These are phyloP conservation scores for Apostichopus parvimensis DNA, from an alignment of 35 echinoderm and acorn worm genomes.

Conservation along the genomic window DNA sequence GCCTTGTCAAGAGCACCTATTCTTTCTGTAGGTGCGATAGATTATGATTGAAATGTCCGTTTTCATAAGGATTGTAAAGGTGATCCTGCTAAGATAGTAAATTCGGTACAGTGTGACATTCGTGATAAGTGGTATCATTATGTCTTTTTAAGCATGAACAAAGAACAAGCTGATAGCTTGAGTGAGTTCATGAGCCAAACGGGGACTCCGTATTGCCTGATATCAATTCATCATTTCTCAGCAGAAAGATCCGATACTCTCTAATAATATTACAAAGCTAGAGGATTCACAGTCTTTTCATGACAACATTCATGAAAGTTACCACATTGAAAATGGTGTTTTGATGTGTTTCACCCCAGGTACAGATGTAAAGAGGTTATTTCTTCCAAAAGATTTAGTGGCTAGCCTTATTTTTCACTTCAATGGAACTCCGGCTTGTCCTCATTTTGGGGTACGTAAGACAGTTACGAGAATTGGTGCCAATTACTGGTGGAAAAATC, in stretches of 20 bases:
- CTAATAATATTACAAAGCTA: not conserved
- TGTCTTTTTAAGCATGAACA: not conserved
- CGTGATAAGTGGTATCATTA: slow-evolving; percentile 53
- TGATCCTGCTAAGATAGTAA: slow-evolving; percentile 7
- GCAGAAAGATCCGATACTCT: not conserved
- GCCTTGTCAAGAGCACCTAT: slow-evolving; percentile 33
- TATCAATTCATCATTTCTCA: slow-evolving; percentile 15
- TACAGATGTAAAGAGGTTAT: not conserved
- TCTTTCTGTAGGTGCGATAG: not conserved
- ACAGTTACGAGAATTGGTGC: slow-evolving; percentile 19
- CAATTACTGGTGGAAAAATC: slow-evolving; percentile 30
- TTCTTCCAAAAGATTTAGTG: not conserved
- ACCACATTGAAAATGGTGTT: not conserved
- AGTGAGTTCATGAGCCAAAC: not conserved
- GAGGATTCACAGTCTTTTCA: not conserved
- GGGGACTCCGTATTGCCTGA: not conserved
- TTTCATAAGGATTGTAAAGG: slow-evolving; percentile 43
- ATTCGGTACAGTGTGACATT: slow-evolving; percentile 33
- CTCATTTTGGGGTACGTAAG: slow-evolving; percentile 30
- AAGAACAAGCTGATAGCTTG: not conserved
- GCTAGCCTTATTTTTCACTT: not conserved
- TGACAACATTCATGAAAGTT: not conserved
- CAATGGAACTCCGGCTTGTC: slow-evolving; percentile 19
- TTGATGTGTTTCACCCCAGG: not conserved
- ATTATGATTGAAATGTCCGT: slow-evolving; percentile 38